A percentile compares a stretch with the other conserved stretches of the same genome.
These are phyloP conservation scores for Osmerus eperlanus DNA, from an alignment of 2,113 vertebrate species.

Conservation along the genomic window DNA sequence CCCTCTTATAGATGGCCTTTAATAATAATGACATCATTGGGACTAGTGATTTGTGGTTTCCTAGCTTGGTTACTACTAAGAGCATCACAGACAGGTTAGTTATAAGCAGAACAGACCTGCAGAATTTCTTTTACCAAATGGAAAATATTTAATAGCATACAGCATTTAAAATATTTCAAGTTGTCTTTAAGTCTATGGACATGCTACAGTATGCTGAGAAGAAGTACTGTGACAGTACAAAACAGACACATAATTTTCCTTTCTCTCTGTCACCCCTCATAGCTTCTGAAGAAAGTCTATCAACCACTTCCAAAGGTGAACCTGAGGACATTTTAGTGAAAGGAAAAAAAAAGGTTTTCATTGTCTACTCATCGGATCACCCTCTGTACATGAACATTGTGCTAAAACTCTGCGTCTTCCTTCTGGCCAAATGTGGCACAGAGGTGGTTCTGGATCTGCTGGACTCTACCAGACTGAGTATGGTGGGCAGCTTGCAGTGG, in stretches of 20 bases:
- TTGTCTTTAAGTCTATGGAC: too few species aligned
- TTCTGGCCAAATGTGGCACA: constrained; percentile 79
- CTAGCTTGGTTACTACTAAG: constrained; percentile 35
- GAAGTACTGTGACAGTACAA: too few species aligned
- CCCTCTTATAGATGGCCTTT: constrained; percentile 4
- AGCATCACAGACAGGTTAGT: constrained; percentile 42
- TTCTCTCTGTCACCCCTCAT: constrained; percentile 21
- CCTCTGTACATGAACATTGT: constrained; percentile 83
- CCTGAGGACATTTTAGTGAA: constrained; percentile 15
- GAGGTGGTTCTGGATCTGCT: constrained; percentile 87
- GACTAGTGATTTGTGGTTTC: constrained; percentile 22
- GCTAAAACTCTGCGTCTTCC: constrained; percentile 84
- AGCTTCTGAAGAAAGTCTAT: constrained; percentile 16
- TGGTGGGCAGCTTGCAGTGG: constrained; percentile 84
- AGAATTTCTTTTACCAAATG: too few species aligned
- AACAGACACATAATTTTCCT: neutral
- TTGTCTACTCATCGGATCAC: constrained; percentile 91
- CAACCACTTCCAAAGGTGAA: constrained; percentile 11
- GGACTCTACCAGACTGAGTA: constrained; percentile 75
- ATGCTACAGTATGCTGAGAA: too few species aligned
- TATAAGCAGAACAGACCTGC: neutral
- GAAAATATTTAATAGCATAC: too few species aligned
- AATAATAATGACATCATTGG: constrained; percentile 30
- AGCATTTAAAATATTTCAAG: too few species aligned
- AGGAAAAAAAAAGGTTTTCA: constrained; percentile 74